Conservation (phyloP, 2,888 invertebrate genomes). For the Eupithecia tripunctaria region DNA sequence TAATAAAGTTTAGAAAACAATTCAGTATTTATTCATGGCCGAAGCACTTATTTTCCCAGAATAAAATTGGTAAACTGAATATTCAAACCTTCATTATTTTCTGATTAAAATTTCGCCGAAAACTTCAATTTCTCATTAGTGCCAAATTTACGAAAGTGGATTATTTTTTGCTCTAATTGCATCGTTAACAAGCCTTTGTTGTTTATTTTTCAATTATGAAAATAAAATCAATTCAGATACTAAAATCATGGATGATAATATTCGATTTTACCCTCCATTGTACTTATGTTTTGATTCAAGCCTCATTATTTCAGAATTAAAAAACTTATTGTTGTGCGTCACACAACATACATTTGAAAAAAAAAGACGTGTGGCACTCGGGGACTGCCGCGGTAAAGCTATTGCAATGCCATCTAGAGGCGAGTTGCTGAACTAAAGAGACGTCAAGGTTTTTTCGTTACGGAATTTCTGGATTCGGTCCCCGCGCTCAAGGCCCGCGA, state of each 20-base stretch:
- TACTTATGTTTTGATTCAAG: neutral
- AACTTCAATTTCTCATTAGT: constrained; percentile 21
- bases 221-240: neutral
- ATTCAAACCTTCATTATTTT: constrained; percentile 28
- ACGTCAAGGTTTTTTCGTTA: no score
- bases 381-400: no score
- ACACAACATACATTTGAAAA: no score
- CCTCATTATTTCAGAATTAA: neutral
- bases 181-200: neutral
- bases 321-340: neutral
- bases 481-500: no score
- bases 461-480: no score
- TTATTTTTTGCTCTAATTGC: constrained; percentile 16
- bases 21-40: neutral
- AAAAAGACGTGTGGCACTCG: no score
- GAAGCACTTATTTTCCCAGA: constrained; percentile 7
- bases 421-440: no score
- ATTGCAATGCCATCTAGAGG: no score
- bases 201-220: neutral
- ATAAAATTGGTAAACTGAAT: constrained; percentile 21
- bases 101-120: constrained; percentile 22
- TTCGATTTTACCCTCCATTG: neutral
- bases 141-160: constrained; percentile 14
- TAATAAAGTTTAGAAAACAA: neutral
- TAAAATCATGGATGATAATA: neutral